Base-by-base conservation (phyloP, 2,797 vertebrate species). In the Hirundo rustica region DNA sequence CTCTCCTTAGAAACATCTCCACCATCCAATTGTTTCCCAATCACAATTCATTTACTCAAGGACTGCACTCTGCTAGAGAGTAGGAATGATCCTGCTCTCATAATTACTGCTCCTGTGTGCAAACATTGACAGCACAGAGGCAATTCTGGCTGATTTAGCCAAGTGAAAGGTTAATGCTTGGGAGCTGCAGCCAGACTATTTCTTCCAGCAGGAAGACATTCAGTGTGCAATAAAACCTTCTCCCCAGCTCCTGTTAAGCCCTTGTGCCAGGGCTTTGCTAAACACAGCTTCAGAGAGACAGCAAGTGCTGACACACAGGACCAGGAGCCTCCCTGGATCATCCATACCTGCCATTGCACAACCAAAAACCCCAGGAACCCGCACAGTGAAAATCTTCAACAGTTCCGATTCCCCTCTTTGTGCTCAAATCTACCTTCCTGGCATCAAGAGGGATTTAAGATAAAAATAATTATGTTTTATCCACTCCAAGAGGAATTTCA, bases 111-210 rank as follows among this genome's bases (percentile, higher is more conserved):
- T 93, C 85, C 74, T 84, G 2, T 82, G 54, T 85, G 77, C 86
- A 71, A 77, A 77, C 82, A 85, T 1, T 77, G 85, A 93, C 67
- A 88, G 95, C 85, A 94, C 85, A 90, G 57, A 87, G 66, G 47
- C 88, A 96, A 96, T 95, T 86, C 73, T 38, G 57, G 30, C 89
- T 92, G 81, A 85, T 96, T 96, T 97, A 89, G 94, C 83, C 96
- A 82, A 94, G 95, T 34, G 60, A 96, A 93, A 97, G 67, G 90
- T 93, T 79, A 92, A 96, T 92, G 77, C 45, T 64, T 16, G 25
- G 86, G 83, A 89, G 70, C 75, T 65, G 70, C 78, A 70, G 83
- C 45, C 75, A 85, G 87, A 74, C 76, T 65, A 90, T 81, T 93
- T 95, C 86, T 92, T 92, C 30, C 47, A 96, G 61, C 17, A 81